These are phyloP conservation scores for Sphaeramia orbicularis DNA, from an alignment of 2,797 vertebrate genomes.

Conservation along the genomic window DNA sequence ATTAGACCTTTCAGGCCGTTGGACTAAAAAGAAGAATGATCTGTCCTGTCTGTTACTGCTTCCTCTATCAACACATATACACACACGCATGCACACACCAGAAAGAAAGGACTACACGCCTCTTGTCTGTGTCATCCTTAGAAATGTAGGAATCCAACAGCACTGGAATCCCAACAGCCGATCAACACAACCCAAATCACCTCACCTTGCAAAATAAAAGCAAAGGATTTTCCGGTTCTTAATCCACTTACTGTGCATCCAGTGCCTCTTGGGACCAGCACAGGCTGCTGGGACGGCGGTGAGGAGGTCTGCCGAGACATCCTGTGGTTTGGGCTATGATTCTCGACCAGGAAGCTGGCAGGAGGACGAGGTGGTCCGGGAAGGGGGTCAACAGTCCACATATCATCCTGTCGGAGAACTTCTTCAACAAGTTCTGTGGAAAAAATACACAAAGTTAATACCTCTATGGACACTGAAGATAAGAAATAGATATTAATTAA, in stretches of 20 bases:
- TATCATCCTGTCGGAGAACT: constrained; percentile 60
- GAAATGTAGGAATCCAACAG: constrained; percentile 16
- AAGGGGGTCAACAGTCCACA: constrained; percentile 7
- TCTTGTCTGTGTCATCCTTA: background rate
- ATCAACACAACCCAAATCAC: constrained; percentile 22
- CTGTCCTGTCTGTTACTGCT: too few relatives aligned
- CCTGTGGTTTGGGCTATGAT: constrained; percentile 13
- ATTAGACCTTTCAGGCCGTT: too few relatives aligned
- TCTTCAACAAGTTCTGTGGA: constrained; percentile 80
- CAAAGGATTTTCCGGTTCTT: background rate
- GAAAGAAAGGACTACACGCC: too few relatives aligned
- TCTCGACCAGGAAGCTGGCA: constrained; percentile 15
- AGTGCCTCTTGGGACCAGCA: constrained; percentile 79
- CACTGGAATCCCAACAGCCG: too few relatives aligned
- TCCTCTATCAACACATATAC: background rate
- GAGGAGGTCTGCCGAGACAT: constrained; percentile 26
- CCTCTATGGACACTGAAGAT: background rate
- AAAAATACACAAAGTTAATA: background rate
- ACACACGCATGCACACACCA: background rate
- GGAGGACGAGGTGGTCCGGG: constrained; percentile 73
- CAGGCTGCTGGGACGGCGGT: constrained; percentile 25
- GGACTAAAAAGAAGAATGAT: too few relatives aligned
- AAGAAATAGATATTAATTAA: too few relatives aligned
- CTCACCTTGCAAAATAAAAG: background rate
- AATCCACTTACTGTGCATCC: constrained; percentile 52